A percentile compares a stretch with the other conserved stretches of the same genome.
Conservation (phyloP, 2,113 vertebrate genomes). For the Stictonetta naevosa region DNA sequence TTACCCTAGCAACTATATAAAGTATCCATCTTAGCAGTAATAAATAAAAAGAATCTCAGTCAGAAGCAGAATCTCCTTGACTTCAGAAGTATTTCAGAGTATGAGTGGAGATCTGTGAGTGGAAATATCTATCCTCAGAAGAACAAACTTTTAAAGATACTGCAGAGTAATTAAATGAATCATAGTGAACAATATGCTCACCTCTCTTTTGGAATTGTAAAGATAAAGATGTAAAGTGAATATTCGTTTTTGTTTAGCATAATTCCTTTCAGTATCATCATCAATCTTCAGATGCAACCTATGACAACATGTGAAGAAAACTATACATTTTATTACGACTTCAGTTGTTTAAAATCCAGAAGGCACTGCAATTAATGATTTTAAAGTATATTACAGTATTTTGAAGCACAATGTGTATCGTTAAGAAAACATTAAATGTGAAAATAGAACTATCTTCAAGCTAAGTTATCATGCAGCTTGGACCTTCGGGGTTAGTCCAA, state of each 20-base stretch:
- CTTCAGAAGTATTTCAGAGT: not conserved
- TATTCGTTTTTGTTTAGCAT: not conserved
- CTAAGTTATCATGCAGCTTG: not conserved
- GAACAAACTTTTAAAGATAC: not conserved
- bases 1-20: not conserved
- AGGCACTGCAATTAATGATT: not conserved
- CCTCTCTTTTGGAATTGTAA: not conserved
- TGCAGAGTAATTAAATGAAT: not conserved
- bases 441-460: not conserved
- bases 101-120: not conserved
- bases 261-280: not conserved
- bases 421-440: not conserved
- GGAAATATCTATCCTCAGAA: not conserved
- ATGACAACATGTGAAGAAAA: not conserved
- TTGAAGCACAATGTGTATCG: accelerated
- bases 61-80: not conserved
- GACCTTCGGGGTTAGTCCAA: not conserved
- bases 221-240: not conserved
- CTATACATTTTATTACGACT: not conserved
- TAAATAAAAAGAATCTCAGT: not conserved
- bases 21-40: not conserved
- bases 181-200: not conserved
- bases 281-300: not conserved
- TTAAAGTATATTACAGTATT: not conserved
- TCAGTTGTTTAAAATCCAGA: not conserved